A percentile compares a stretch with the other conserved stretches of the same genome.
These are phyloP conservation scores for Caenorhabditis sulstoni DNA, from an alignment of 2,888 invertebrate species.

Conservation along the genomic window DNA sequence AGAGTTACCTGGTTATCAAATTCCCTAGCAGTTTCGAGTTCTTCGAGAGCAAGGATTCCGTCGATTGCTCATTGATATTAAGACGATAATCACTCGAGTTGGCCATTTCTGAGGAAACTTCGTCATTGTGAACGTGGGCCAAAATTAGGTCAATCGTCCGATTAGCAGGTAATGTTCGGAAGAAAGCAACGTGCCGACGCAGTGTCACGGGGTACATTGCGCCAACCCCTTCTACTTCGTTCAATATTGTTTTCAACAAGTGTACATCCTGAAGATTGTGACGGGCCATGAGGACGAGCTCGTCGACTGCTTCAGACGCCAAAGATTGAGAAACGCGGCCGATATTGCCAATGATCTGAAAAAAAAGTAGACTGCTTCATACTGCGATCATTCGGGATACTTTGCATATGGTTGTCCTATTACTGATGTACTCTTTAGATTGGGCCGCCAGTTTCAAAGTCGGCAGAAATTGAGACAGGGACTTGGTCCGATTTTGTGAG, in stretches of 20 bases:
- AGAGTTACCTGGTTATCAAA: constrained; percentile 26
- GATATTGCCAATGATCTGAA: constrained; percentile 72
- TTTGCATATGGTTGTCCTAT: constrained; percentile 56
- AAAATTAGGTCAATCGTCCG: constrained; percentile 48
- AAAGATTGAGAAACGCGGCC: constrained; percentile 67
- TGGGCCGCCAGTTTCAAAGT: constrained; percentile 53
- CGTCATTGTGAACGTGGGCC: constrained; percentile 26
- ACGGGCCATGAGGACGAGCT: constrained; percentile 64
- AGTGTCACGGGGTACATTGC: constrained; percentile 37
- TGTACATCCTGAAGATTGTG: constrained; percentile 60
- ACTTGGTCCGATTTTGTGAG: constrained; percentile 51
- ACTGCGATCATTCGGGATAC: constrained; percentile 8
- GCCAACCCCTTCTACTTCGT: constrained; percentile 70
- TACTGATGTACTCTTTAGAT: constrained; percentile 47
- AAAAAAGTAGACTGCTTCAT: background rate
- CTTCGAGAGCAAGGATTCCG: constrained; percentile 44
- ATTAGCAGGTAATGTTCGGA: constrained; percentile 36
- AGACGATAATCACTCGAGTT: constrained; percentile 6
- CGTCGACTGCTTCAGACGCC: constrained; percentile 70
- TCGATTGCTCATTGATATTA: constrained; percentile 39
- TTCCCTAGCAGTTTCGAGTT: constrained; percentile 47
- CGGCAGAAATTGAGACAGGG: constrained; percentile 46
- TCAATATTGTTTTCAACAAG: constrained; percentile 65
- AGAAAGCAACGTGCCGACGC: constrained; percentile 24
- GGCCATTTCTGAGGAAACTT: background rate